Percentiles rank a stretch among this genome's conserved stretches.
Evolutionary conservation across 2,888 invertebrate genomes (phyloP).

Genomic region (Cosmia trapezina): DNA sequence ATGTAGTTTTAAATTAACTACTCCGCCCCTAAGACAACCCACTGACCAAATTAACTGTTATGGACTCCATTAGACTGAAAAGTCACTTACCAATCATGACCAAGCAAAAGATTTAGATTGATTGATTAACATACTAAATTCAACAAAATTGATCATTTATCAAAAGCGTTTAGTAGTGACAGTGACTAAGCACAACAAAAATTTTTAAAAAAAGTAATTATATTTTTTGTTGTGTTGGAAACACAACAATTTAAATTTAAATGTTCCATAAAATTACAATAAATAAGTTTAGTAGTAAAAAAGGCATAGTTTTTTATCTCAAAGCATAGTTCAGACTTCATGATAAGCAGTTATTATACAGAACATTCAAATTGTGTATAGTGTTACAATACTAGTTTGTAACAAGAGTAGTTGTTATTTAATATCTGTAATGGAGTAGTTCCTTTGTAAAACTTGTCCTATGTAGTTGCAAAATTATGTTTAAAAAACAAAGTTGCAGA

Average conservation of each 20-base stretch:
- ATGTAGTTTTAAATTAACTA: constrained; percentile 15
- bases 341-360: not conserved
- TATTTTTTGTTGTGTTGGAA: constrained; percentile 3
- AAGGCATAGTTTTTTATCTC: not conserved
- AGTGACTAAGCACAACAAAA: constrained; percentile 36
- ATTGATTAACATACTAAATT: constrained; percentile 4
- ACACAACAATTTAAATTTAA: constrained; percentile 5
- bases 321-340: not conserved
- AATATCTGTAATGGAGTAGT: constrained; percentile 39
- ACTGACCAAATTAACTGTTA: too few relatives aligned
- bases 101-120: constrained; percentile 24
- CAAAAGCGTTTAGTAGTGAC: constrained; percentile 2
- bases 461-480: not conserved
- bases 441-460: constrained; percentile 4
- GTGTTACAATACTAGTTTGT: constrained; percentile 31
- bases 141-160: constrained; percentile 12
- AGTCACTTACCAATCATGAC: constrained; percentile 25
- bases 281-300: not conserved
- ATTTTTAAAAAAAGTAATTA: constrained; percentile 14
- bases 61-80: not conserved
- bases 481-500: not conserved
- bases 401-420: constrained; percentile 40
- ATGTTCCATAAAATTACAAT: constrained; percentile 5
- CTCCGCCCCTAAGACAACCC: too few relatives aligned
- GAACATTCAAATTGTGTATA: constrained; percentile 21